Evolutionary conservation across 2,888 invertebrate genomes (phyloP).

Genomic region (Xanthia icteritia): DNA sequence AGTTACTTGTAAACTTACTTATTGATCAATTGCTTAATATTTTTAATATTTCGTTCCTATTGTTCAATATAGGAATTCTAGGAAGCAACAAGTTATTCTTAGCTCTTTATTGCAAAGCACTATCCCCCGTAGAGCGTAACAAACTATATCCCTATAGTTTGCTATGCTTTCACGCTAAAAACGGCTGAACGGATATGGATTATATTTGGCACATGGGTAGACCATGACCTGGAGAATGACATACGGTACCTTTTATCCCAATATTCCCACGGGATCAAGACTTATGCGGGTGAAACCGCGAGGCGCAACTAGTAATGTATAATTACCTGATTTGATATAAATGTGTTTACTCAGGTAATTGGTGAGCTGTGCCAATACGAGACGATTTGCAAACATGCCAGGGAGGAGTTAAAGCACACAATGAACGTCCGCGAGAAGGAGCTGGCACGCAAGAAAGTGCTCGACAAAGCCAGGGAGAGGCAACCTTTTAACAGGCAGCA

Average conservation of each 20-base stretch:
- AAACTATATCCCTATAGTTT: too few relatives aligned
- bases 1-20: background rate
- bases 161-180: too few relatives aligned
- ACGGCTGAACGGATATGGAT: too few relatives aligned
- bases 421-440: slow-evolving; percentile 93
- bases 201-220: too few relatives aligned
- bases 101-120: background rate
- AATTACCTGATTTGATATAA: background rate
- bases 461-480: slow-evolving; percentile 93
- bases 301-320: background rate
- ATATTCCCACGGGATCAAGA: too few relatives aligned
- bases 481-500: slow-evolving; percentile 94
- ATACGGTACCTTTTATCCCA: too few relatives aligned
- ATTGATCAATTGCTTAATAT: too few relatives aligned
- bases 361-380: slow-evolving; percentile 94
- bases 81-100: too few relatives aligned
- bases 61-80: too few relatives aligned
- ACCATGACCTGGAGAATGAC: too few relatives aligned
- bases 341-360: slow-evolving; percentile 90
- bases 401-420: slow-evolving; percentile 95
- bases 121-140: too few relatives aligned
- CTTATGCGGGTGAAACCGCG: too few relatives aligned
- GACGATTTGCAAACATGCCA: slow-evolving; percentile 94
- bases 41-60: background rate
- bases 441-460: slow-evolving; percentile 92